Percentiles rank a stretch among this genome's conserved stretches.
These are phyloP conservation scores for Akabosia matsudoensis DNA, from an alignment of 1,140 invertebrate genomes.

Conservation along the genomic window DNA sequence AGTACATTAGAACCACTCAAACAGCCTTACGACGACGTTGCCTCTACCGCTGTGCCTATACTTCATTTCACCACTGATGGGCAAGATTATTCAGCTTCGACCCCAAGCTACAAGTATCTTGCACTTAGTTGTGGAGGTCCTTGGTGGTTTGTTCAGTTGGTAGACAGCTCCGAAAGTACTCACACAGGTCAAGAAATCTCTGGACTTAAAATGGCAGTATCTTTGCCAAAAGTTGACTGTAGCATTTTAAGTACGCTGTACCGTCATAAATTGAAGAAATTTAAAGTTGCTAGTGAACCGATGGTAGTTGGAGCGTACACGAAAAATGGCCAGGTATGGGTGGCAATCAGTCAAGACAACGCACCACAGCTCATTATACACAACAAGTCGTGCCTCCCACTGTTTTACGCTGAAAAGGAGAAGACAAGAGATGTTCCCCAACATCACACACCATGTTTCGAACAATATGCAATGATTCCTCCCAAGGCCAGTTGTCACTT, in stretches of 20 bases:
- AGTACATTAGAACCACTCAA: background rate
- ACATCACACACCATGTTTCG: constrained; percentile 36
- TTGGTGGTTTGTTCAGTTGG: constrained; percentile 43
- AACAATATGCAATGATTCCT: constrained; percentile 33
- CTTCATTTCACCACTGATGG: constrained; percentile 1
- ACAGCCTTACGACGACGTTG: background rate
- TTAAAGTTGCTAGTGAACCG: constrained; percentile 18
- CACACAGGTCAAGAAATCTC: constrained; percentile 33
- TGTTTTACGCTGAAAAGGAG: constrained; percentile 31
- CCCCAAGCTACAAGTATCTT: constrained; percentile 33
- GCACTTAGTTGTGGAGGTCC: constrained; percentile 37
- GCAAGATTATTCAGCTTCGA: background rate
- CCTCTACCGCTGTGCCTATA: background rate
- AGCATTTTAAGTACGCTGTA: background rate
- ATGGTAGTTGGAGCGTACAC: constrained; percentile 35
- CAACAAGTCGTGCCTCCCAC: constrained; percentile 25
- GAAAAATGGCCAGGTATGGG: constrained; percentile 46
- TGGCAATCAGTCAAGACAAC: constrained; percentile 30
- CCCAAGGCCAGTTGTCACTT: background rate
- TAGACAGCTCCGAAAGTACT: constrained; percentile 37
- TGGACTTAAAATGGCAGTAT: constrained; percentile 29
- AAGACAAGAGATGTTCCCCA: background rate
- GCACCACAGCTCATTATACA: constrained; percentile 34
- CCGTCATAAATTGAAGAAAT: constrained; percentile 13
- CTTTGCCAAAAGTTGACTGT: constrained; percentile 32